phyloP scores from a whole-genome alignment of 2,797 vertebrate genomes.

The Chlorospingus semifuscus region DNA sequence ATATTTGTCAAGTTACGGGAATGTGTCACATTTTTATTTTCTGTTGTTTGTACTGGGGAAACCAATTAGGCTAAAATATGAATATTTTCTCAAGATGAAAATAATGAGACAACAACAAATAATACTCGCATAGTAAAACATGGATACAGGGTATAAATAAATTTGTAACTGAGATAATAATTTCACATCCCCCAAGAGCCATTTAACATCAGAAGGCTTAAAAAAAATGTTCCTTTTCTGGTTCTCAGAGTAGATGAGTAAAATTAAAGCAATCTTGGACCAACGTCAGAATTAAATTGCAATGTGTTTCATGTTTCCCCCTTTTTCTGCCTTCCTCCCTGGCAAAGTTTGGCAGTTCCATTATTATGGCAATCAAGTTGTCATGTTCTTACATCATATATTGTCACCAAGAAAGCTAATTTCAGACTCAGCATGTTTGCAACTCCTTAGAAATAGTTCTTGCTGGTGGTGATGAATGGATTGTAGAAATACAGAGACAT shows the following conservation, averaged over 20 bases:
- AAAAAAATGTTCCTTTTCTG: background rate
- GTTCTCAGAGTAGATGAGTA: background rate
- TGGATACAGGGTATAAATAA: background rate
- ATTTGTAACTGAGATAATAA: background rate
- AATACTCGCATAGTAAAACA: background rate
- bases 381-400: slow-evolving; percentile 20
- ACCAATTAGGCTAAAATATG: background rate
- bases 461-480: slow-evolving; percentile 16
- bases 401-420: slow-evolving; percentile 51
- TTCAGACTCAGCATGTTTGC: slow-evolving; percentile 32
- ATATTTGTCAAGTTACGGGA: background rate
- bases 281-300: slow-evolving; percentile 37
- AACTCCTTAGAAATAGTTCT: slow-evolving; percentile 28
- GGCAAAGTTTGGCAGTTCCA: slow-evolving; percentile 15
- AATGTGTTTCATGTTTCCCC: background rate
- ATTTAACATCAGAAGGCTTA: background rate
- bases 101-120: background rate
- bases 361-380: slow-evolving; percentile 58
- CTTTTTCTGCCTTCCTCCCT: background rate
- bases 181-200: background rate
- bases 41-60: background rate
- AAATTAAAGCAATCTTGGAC: slow-evolving; percentile 41
- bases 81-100: slow-evolving; percentile 12
- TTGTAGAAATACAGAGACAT: background rate
- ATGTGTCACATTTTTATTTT: background rate